Conservation (phyloP, 2,888 invertebrate genomes). For the Napeogenes inachia region DNA sequence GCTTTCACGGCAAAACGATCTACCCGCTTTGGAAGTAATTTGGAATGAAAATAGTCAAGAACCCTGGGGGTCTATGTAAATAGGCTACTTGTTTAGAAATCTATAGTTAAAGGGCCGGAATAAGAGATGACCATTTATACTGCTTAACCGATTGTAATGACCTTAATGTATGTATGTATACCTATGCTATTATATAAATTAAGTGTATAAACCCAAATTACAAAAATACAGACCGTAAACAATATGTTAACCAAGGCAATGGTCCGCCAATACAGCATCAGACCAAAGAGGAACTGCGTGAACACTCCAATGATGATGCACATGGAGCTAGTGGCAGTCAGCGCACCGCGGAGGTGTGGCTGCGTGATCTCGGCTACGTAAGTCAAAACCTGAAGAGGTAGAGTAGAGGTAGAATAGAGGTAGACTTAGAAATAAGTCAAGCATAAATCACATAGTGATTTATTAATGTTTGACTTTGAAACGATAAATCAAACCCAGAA, state of each 20-base stretch:
- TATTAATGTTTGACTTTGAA: background rate
- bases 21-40: too few species aligned
- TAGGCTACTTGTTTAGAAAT: too few species aligned
- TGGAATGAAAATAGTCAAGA: too few species aligned
- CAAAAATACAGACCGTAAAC: constrained; percentile 69
- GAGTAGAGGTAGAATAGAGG: background rate
- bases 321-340: constrained; percentile 85
- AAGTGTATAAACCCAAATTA: too few species aligned
- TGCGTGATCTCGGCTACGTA: constrained; percentile 91
- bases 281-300: constrained; percentile 85
- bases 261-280: constrained; percentile 83
- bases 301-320: constrained; percentile 86
- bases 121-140: too few species aligned
- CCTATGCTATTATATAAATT: too few species aligned
- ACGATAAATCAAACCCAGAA: too few species aligned
- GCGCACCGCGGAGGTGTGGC: constrained; percentile 85
- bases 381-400: constrained; percentile 80
- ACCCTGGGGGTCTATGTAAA: too few species aligned
- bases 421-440: background rate
- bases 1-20: too few species aligned
- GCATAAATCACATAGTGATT: background rate
- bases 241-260: constrained; percentile 82
- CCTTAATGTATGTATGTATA: too few species aligned
- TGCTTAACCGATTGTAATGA: too few species aligned
- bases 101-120: too few species aligned